Percentiles rank a stretch among this genome's conserved stretches.
Evolutionary conservation across 2,888 invertebrate genomes (phyloP).

Genomic region (Cepaea hortensis): DNA sequence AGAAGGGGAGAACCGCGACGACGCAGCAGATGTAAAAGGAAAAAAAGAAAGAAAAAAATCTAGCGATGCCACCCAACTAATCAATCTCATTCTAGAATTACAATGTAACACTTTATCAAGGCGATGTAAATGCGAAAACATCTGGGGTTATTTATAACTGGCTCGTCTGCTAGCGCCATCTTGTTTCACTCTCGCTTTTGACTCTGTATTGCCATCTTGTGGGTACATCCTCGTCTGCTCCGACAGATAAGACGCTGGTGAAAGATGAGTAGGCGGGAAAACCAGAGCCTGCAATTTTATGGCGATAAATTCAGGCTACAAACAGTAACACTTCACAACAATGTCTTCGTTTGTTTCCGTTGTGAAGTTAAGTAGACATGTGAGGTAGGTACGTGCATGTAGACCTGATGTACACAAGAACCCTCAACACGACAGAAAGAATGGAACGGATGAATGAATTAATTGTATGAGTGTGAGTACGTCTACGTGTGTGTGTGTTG

Average conservation of each 20-base stretch:
- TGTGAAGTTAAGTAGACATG: too few relatives aligned
- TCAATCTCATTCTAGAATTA: too few relatives aligned
- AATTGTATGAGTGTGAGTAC: too few relatives aligned
- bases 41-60: too few relatives aligned
- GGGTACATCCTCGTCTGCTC: slow-evolving; percentile 20
- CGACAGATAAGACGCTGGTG: slow-evolving; percentile 27
- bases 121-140: too few relatives aligned
- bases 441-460: too few relatives aligned
- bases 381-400: too few relatives aligned
- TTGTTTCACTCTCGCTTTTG: slow-evolving; percentile 20
- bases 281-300: background rate
- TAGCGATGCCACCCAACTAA: too few relatives aligned
- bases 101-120: background rate
- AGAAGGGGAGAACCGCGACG: background rate
- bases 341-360: too few relatives aligned
- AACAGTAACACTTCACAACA: background rate
- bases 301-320: background rate
- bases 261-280: slow-evolving; percentile 20
- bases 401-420: too few relatives aligned
- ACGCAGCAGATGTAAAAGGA: background rate
- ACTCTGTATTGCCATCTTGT: background rate
- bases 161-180: background rate
- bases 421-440: too few relatives aligned
- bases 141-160: background rate
- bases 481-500: too few relatives aligned